phyloP scores from a whole-genome alignment of 2,113 vertebrate genomes.

The Danionella cerebrum region DNA sequence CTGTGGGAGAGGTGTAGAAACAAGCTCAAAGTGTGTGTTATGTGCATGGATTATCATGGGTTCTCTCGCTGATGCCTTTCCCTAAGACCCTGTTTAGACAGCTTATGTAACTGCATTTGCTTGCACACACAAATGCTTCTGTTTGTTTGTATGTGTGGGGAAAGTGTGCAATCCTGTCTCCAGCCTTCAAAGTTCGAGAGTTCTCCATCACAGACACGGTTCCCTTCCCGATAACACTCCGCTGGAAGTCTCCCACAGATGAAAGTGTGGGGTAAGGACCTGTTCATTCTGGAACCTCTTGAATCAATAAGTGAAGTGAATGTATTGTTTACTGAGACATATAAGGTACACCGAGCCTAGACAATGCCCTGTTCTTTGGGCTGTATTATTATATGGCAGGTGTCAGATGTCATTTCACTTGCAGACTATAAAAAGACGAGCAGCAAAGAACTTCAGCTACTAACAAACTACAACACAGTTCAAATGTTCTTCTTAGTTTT shows the following conservation, averaged over 20 bases:
- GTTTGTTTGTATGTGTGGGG: slow-evolving; percentile 41
- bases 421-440: no score
- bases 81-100: slow-evolving; percentile 4
- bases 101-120: slow-evolving; percentile 9
- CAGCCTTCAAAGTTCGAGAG: slow-evolving; percentile 93
- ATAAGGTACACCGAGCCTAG: no score
- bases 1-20: not conserved
- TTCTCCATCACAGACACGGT: slow-evolving; percentile 91
- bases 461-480: no score
- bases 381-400: no score
- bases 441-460: no score
- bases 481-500: no score
- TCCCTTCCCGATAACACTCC: slow-evolving; percentile 87
- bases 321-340: no score
- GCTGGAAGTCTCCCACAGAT: slow-evolving; percentile 85
- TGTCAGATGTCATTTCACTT: no score
- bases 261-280: slow-evolving; percentile 78
- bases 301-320: no score
- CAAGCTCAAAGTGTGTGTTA: not conserved
- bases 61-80: not conserved
- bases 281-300: no score
- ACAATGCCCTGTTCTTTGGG: no score
- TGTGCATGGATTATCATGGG: slow-evolving; percentile 8
- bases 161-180: slow-evolving; percentile 93
- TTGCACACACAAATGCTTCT: slow-evolving; percentile 15